Base-by-base conservation (phyloP, 2,113 vertebrate genomes). In the Tringa solitaria region DNA sequence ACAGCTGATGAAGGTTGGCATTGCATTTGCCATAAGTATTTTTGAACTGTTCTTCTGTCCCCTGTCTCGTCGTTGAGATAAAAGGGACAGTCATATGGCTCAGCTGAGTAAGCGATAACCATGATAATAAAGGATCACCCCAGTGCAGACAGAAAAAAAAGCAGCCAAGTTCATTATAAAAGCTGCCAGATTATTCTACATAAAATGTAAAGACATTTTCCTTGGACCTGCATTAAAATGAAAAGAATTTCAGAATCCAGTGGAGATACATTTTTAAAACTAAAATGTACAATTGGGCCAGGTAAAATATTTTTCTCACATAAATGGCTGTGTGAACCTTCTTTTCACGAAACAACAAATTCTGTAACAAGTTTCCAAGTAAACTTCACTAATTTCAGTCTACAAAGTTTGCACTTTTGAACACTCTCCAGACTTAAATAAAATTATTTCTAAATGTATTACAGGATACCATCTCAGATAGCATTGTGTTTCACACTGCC, bases 361-460 rank as follows among this genome's bases (percentile, higher is more conserved):
- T 94, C 61, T 96, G 18, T 90, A 93, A 82, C 57, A 93, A 87
- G 54, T 81, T 97, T 96, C 87, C 64, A 83, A 56, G 75, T 92
- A 96, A 95, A 87, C 50, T 37, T 53, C 84, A 91, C 77, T 96
- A 96, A 95, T 96, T 97, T 79, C 91, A 69, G 74, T 96, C 90
- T 79, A 75, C 72, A 68, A 83, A 94, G 76, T 64, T 93, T 96
- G 95, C 74, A 51, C 43, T 84, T 97, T 96, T 95, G 89, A 96
- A 84, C 87, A 73, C 17, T 75, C 57, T 95, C 78, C 45, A 88
- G 22, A 39, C 16, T 61, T 33, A 68, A 63, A 82, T 78, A 94
- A 95, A 96, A 95, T 93, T 27, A 45, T 30, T 73, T 41, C 45
- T 95, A 94, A 92, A 93, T 96, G 59, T 81, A 57, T 90, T 63